Evolutionary conservation across 2,888 invertebrate genomes (phyloP).

Genomic region (Perizoma flavofasciatum): DNA sequence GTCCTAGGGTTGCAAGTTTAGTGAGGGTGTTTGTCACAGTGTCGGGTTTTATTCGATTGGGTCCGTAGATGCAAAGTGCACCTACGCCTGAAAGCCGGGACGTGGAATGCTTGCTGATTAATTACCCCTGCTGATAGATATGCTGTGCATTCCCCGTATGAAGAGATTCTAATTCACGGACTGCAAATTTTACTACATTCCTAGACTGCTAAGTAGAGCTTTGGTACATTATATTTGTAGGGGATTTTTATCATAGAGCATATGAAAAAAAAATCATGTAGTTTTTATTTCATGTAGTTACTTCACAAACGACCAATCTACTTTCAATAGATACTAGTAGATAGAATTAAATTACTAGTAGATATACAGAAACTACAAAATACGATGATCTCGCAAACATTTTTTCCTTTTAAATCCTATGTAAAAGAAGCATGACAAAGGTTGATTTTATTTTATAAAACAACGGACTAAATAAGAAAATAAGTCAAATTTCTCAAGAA

Average conservation of each 20-base stretch:
- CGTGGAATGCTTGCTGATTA: slow-evolving; percentile 53
- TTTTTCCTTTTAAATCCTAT: no score
- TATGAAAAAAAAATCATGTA: no score
- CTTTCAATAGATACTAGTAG: no score
- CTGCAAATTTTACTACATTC: slow-evolving; percentile 23
- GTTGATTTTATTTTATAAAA: no score
- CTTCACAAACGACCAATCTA: no score
- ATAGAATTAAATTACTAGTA: no score
- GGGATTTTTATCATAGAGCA: neutral
- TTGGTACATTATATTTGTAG: neutral
- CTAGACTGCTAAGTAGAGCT: slow-evolving; percentile 16
- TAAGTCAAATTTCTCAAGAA: no score
- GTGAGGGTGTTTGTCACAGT: slow-evolving; percentile 20
- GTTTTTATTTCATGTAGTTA: no score
- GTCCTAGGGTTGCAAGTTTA: slow-evolving; percentile 15
- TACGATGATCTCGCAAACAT: no score
- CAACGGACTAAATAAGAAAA: no score
- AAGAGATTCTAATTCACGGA: slow-evolving; percentile 22
- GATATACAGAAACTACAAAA: no score
- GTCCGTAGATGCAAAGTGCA: slow-evolving; percentile 44
- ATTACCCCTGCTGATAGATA: slow-evolving; percentile 43
- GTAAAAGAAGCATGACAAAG: no score
- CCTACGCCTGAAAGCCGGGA: slow-evolving; percentile 43
- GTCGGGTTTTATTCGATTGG: slow-evolving; percentile 38
- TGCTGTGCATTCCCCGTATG: slow-evolving; percentile 33